These are phyloP conservation scores for Selenia dentaria DNA, from an alignment of 2,888 invertebrate genomes.

Conservation along the genomic window DNA sequence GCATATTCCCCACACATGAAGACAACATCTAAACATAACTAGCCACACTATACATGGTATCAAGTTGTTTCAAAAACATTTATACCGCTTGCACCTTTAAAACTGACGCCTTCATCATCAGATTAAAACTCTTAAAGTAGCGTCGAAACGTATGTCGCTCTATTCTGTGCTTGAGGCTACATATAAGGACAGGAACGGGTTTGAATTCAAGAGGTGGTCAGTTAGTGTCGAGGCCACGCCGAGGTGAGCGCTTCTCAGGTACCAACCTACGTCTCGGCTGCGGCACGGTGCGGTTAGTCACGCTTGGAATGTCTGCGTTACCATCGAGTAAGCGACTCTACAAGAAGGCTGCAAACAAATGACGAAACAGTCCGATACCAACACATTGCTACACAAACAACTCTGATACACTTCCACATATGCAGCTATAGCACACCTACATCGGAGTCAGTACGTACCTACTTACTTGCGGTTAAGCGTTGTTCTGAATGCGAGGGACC, in stretches of 20 bases:
- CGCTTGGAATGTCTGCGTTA: slow-evolving; percentile 67
- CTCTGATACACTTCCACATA: slow-evolving; percentile 27
- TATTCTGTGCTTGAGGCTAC: slow-evolving; percentile 48
- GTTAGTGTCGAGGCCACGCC: slow-evolving; percentile 66
- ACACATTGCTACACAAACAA: slow-evolving; percentile 32
- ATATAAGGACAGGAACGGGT: slow-evolving; percentile 63
- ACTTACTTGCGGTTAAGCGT: slow-evolving; percentile 27
- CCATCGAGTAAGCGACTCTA: slow-evolving; percentile 51
- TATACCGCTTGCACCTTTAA: too few species aligned
- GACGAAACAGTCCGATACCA: slow-evolving; percentile 46
- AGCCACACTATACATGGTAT: too few species aligned
- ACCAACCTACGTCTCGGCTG: slow-evolving; percentile 38
- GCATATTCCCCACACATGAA: background rate
- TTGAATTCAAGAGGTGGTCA: slow-evolving; percentile 73
- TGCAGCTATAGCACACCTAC: slow-evolving; percentile 12
- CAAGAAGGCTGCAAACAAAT: slow-evolving; percentile 59
- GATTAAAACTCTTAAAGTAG: slow-evolving; percentile 3
- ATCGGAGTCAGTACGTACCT: slow-evolving; percentile 19
- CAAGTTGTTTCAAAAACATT: slow-evolving; percentile 2
- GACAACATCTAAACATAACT: slow-evolving; percentile 6
- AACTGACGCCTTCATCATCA: slow-evolving; percentile 5
- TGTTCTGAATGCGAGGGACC: slow-evolving; percentile 24
- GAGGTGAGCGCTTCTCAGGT: slow-evolving; percentile 72
- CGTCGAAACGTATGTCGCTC: slow-evolving; percentile 36
- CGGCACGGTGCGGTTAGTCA: slow-evolving; percentile 70